phyloP scores from a whole-genome alignment of 2,797 vertebrate species.

The Semaprochilodus insignis region DNA sequence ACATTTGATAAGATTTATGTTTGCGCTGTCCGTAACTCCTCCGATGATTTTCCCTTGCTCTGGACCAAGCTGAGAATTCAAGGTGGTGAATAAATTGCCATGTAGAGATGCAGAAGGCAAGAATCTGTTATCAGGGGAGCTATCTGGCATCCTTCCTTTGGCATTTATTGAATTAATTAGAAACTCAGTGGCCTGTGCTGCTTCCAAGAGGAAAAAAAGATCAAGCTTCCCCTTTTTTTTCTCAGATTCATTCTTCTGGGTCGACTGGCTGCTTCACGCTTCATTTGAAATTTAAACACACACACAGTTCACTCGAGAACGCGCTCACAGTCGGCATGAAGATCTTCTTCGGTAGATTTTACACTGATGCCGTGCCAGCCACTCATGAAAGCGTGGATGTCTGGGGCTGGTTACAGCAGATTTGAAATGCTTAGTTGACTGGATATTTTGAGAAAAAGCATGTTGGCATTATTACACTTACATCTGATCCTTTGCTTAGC shows the following conservation, averaged over 20 bases:
- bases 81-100: conserved; percentile 14
- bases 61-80: neutral
- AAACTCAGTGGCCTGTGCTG: conserved; percentile 27
- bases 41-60: neutral
- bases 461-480: neutral
- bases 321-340: neutral
- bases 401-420: conserved; percentile 5
- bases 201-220: conserved; percentile 23
- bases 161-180: conserved; percentile 41
- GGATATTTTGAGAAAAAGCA: neutral
- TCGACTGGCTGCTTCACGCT: conserved; percentile 20
- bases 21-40: too few relatives aligned
- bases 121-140: conserved; percentile 33
- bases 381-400: conserved; percentile 19
- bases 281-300: conserved; percentile 40
- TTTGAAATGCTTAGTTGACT: conserved; percentile 3
- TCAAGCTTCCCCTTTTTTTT: conserved; percentile 18
- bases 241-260: conserved; percentile 21
- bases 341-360: conserved; percentile 21
- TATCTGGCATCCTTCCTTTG: conserved; percentile 32
- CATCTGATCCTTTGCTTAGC: neutral
- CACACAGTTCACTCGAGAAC: conserved; percentile 14
- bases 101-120: conserved; percentile 2
- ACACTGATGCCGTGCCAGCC: neutral
- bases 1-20: too few relatives aligned